Evolutionary conservation across 1,140 invertebrate species (phyloP).

Genomic region (Mylabris phalerata): DNA sequence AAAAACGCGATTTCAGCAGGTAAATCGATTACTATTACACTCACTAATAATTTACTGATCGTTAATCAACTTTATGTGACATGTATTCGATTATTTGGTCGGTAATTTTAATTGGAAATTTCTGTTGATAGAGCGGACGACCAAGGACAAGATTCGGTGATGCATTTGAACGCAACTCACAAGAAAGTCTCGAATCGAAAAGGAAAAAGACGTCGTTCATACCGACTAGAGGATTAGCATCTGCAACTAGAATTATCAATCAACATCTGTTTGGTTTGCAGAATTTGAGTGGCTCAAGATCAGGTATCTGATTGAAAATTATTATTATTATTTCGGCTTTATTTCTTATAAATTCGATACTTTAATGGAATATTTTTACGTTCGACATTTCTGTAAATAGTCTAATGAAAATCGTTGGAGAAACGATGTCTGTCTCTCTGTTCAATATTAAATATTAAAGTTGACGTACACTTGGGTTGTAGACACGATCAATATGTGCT

Average conservation of each 20-base stretch:
- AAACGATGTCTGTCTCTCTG: not conserved
- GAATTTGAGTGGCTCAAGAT: conserved; percentile 47
- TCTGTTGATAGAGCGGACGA: conserved; percentile 30
- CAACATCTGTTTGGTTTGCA: conserved; percentile 65
- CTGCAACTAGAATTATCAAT: conserved; percentile 65
- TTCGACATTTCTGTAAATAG: not conserved
- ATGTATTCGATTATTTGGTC: too few species aligned
- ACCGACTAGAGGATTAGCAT: conserved; percentile 58
- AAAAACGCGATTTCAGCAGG: conserved; percentile 80
- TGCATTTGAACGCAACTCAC: conserved; percentile 42
- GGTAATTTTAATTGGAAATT: too few species aligned
- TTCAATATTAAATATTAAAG: not conserved
- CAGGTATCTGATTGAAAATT: conserved; percentile 36
- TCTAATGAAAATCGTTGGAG: not conserved
- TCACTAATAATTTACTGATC: too few species aligned
- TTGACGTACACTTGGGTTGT: not conserved
- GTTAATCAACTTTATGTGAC: too few species aligned
- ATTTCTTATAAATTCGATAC: not conserved
- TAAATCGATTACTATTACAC: not conserved
- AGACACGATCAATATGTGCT: too few species aligned
- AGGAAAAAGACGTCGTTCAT: conserved; percentile 52
- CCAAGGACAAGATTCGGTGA: conserved; percentile 42
- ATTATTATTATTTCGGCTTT: not conserved
- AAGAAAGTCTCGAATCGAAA: conserved; percentile 46
- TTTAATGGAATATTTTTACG: not conserved